These are phyloP conservation scores for Agrotis segetum DNA, from an alignment of 2,888 invertebrate genomes.

Conservation along the genomic window DNA sequence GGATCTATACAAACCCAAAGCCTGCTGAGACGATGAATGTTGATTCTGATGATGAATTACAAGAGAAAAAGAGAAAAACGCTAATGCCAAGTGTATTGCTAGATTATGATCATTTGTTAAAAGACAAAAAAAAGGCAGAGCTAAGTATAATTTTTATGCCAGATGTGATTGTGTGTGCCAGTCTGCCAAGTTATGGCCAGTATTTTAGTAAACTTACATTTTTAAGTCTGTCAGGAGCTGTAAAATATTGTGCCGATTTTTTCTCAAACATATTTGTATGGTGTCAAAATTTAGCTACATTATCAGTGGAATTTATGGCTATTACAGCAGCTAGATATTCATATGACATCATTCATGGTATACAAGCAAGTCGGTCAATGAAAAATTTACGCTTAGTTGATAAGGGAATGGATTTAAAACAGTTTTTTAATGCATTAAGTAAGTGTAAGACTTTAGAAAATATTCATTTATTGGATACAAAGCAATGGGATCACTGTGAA, in stretches of 20 bases:
- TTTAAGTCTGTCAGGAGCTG: constrained; percentile 73
- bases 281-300: constrained; percentile 77
- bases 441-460: constrained; percentile 81
- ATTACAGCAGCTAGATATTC: constrained; percentile 65
- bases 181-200: constrained; percentile 67
- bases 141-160: constrained; percentile 73
- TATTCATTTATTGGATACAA: constrained; percentile 74
- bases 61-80: constrained; percentile 69
- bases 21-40: constrained; percentile 49
- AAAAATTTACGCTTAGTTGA: constrained; percentile 81
- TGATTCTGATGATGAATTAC: constrained; percentile 5
- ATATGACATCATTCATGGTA: constrained; percentile 68
- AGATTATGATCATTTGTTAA: constrained; percentile 77
- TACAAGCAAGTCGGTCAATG: constrained; percentile 73
- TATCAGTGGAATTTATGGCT: constrained; percentile 73
- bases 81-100: constrained; percentile 68
- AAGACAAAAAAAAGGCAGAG: constrained; percentile 68
- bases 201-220: constrained; percentile 82
- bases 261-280: constrained; percentile 79
- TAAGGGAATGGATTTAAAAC: constrained; percentile 74
- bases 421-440: constrained; percentile 76
- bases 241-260: constrained; percentile 75
- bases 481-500: constrained; percentile 58
- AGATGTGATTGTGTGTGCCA: constrained; percentile 62
- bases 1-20: constrained; percentile 67